Conservation (phyloP, 1,140 invertebrate species). For the Conus betulinus region DNA sequence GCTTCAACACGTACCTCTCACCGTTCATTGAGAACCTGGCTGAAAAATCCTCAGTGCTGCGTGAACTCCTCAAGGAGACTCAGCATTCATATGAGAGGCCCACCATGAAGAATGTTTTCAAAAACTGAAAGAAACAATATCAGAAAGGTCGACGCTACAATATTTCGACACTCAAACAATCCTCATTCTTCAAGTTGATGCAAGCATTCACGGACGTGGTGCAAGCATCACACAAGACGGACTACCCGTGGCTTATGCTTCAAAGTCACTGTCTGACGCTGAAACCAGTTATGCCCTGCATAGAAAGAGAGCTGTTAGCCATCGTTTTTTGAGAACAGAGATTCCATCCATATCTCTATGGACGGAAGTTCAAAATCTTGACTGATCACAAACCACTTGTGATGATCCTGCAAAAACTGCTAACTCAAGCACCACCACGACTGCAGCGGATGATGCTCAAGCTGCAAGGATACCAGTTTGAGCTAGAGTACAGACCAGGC, state of each 20-base stretch:
- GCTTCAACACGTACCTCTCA: slow-evolving; percentile 47
- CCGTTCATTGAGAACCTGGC: slow-evolving; percentile 47
- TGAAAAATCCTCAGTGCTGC: slow-evolving; percentile 61
- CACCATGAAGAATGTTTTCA: slow-evolving; percentile 44
- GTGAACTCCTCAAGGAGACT: slow-evolving; percentile 52
- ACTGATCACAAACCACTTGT: slow-evolving; percentile 75
- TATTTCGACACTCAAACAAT: slow-evolving; percentile 49
- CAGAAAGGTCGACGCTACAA: slow-evolving; percentile 42
- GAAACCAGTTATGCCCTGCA: slow-evolving; percentile 75
- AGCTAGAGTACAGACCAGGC: slow-evolving; percentile 56
- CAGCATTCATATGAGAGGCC: slow-evolving; percentile 44
- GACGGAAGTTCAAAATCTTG: slow-evolving; percentile 63
- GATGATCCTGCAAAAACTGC: slow-evolving; percentile 60
- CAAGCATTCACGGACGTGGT: slow-evolving; percentile 67
- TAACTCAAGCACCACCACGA: slow-evolving; percentile 58
- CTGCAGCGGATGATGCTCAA: slow-evolving; percentile 72
- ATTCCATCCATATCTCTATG: slow-evolving; percentile 78
- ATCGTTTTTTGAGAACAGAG: slow-evolving; percentile 72
- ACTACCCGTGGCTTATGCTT: slow-evolving; percentile 74
- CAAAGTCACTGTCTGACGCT: slow-evolving; percentile 71
- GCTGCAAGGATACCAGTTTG: slow-evolving; percentile 69
- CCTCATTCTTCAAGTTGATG: slow-evolving; percentile 52
- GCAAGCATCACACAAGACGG: slow-evolving; percentile 46
- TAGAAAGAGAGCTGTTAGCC: slow-evolving; percentile 77
- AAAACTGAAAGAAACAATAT: slow-evolving; percentile 49